These are phyloP conservation scores for Diaprepes abbreviatus DNA, from an alignment of 2,888 invertebrate genomes.

Conservation along the genomic window DNA sequence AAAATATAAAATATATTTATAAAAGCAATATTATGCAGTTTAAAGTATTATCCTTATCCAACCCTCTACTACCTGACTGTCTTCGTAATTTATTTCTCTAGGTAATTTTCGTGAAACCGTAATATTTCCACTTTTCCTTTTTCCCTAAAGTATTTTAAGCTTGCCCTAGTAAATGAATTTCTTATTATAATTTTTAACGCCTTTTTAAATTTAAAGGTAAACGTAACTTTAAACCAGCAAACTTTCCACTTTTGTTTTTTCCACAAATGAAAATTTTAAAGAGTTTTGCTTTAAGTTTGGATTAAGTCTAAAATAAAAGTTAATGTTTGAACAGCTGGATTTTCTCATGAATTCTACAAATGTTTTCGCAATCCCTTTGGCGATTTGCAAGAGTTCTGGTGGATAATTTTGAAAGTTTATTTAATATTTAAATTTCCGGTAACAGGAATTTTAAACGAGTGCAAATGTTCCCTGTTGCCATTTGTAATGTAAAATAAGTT, in stretches of 20 bases:
- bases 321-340: constrained; percentile 57
- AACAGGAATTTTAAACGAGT: constrained; percentile 34
- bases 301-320: constrained; percentile 54
- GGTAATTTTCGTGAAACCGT: constrained; percentile 24
- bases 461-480: constrained; percentile 33
- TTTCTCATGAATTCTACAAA: constrained; percentile 57
- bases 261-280: constrained; percentile 41
- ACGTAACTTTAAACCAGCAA: constrained; percentile 20
- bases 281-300: constrained; percentile 40
- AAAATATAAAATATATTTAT: too few species aligned
- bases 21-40: constrained; percentile 7
- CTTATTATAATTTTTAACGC: constrained; percentile 31
- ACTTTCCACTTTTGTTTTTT: constrained; percentile 23
- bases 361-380: constrained; percentile 54
- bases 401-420: constrained; percentile 44
- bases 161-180: constrained; percentile 34
- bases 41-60: constrained; percentile 3
- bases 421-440: constrained; percentile 44
- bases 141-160: constrained; percentile 28
- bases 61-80: background rate
- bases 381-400: constrained; percentile 40
- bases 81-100: constrained; percentile 22
- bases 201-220: constrained; percentile 30
- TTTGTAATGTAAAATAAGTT: constrained; percentile 15
- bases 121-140: constrained; percentile 20